A percentile compares a stretch with the other conserved stretches of the same genome.
Evolutionary conservation across 1,140 invertebrate species (phyloP).

Genomic region (Nebria ingens): DNA sequence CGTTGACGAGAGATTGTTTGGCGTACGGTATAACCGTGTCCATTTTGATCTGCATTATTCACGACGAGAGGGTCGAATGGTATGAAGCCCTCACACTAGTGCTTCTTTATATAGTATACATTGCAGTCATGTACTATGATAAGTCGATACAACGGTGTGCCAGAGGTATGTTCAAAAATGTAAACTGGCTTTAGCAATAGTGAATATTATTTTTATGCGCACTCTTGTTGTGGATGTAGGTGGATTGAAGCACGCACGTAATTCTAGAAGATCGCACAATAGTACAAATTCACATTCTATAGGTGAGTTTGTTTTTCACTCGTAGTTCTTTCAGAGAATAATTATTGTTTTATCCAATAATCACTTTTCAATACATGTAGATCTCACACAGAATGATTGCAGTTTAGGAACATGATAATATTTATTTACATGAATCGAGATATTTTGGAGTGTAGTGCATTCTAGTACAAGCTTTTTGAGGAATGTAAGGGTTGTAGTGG

Average conservation of each 20-base stretch:
- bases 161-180: constrained; percentile 49
- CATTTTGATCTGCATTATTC: constrained; percentile 80
- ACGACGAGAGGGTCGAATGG: constrained; percentile 83
- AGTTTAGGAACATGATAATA: too few relatives aligned
- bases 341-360: too few relatives aligned
- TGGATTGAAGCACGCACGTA: constrained; percentile 19
- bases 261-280: constrained; percentile 13
- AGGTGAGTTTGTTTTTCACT: too few relatives aligned
- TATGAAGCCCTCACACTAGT: constrained; percentile 76
- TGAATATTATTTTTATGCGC: too few relatives aligned
- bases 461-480: too few relatives aligned
- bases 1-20: constrained; percentile 79
- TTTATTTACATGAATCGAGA: too few relatives aligned
- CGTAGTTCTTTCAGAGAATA: too few relatives aligned
- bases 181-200: too few relatives aligned
- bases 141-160: constrained; percentile 72
- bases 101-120: constrained; percentile 71
- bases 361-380: too few relatives aligned
- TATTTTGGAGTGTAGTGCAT: too few relatives aligned
- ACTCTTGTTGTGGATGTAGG: constrained; percentile 17
- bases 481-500: too few relatives aligned
- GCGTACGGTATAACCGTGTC: constrained; percentile 84
- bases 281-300: constrained; percentile 15
- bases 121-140: constrained; percentile 76
- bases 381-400: too few relatives aligned